A percentile compares a stretch with the other conserved stretches of the same genome.
Conservation (phyloP, 2,797 vertebrate genomes). For the Pachyuromys duprasi region DNA sequence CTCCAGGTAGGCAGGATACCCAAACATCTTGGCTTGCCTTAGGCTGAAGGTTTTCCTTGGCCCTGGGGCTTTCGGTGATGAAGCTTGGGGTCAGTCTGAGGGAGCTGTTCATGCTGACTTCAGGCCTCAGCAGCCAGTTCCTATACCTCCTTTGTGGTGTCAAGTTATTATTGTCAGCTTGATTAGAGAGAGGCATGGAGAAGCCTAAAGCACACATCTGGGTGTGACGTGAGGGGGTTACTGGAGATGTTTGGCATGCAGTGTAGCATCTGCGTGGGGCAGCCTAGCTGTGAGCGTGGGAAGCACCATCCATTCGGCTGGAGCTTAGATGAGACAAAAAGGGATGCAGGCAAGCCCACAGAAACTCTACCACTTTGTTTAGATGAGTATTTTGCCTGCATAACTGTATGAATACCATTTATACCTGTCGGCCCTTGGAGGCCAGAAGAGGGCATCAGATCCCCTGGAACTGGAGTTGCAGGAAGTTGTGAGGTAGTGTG, state of each 20-base stretch:
- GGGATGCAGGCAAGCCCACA: background rate
- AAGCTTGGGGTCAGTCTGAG: fast-evolving
- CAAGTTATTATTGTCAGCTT: background rate
- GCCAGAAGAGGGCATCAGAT: background rate
- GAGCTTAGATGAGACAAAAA: background rate
- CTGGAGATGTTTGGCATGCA: background rate
- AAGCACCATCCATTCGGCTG: background rate
- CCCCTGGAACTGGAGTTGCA: background rate
- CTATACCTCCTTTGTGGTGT: background rate
- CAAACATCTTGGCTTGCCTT: background rate
- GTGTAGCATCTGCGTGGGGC: background rate
- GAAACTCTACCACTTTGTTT: no score
- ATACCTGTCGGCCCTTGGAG: background rate
- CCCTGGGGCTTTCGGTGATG: fast-evolving
- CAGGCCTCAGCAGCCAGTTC: background rate
- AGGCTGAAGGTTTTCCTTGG: background rate
- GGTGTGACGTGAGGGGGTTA: background rate
- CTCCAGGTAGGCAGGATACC: background rate
- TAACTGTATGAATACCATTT: background rate
- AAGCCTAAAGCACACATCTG: background rate
- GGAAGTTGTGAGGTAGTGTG: background rate
- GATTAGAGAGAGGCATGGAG: background rate
- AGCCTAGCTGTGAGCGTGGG: background rate
- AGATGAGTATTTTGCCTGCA: background rate
- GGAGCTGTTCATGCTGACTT: no score